A percentile compares a stretch with the other conserved stretches of the same genome.
Evolutionary conservation across 2,113 vertebrate genomes (phyloP).

Genomic region (Hydrolagus affinis): DNA sequence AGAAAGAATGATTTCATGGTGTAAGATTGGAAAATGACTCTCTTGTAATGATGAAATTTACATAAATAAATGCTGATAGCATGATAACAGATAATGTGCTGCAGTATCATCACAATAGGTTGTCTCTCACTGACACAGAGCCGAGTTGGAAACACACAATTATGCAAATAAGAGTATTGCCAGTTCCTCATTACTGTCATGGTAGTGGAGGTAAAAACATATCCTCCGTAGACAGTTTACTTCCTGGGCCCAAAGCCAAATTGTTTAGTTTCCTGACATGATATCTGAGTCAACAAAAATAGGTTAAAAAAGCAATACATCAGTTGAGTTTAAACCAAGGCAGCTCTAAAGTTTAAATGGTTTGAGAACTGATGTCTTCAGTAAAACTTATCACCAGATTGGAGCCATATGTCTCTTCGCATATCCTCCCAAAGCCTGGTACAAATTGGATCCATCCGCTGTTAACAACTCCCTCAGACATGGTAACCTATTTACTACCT

Average conservation of each 20-base stretch:
- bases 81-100: constrained; percentile 73
- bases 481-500: no score
- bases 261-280: constrained; percentile 84
- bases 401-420: constrained; percentile 39
- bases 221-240: constrained; percentile 78
- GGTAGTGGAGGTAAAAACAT: constrained; percentile 71
- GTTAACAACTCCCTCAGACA: neutral
- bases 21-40: constrained; percentile 86
- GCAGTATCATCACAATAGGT: constrained; percentile 74
- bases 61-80: constrained; percentile 97
- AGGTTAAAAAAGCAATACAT: constrained; percentile 67
- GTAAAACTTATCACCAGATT: neutral
- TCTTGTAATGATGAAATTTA: constrained; percentile 84
- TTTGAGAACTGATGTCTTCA: constrained; percentile 57
- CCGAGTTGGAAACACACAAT: constrained; percentile 74
- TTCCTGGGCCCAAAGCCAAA: constrained; percentile 70
- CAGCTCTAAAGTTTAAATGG: constrained; percentile 68
- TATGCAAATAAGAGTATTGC: constrained; percentile 97
- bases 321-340: constrained; percentile 65
- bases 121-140: constrained; percentile 88
- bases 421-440: neutral
- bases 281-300: constrained; percentile 88
- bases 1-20: constrained; percentile 80
- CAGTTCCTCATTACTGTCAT: constrained; percentile 91
- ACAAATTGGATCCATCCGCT: neutral